A percentile compares a stretch with the other conserved stretches of the same genome.
Conservation (phyloP, 2,888 invertebrate species). For the Halictus ligatus region DNA sequence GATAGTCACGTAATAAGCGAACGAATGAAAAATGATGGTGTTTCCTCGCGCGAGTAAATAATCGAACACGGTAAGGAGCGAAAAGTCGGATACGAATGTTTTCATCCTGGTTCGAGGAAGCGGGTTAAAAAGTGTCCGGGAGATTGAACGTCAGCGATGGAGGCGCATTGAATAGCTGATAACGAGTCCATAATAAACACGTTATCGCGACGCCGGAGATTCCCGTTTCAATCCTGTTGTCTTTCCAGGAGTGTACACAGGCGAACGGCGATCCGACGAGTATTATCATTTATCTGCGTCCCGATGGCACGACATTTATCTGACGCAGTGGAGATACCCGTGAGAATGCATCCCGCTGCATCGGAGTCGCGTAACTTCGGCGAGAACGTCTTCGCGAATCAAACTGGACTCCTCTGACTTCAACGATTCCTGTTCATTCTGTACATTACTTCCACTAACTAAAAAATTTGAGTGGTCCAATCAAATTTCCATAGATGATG, state of each 20-base stretch:
- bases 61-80: neutral
- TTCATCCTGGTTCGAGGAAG: neutral
- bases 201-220: conserved; percentile 44
- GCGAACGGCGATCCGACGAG: conserved; percentile 33
- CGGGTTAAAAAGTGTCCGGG: neutral
- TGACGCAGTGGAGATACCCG: conserved; percentile 48
- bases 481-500: too few relatives aligned
- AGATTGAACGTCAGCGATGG: conserved; percentile 4
- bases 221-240: conserved; percentile 58
- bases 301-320: conserved; percentile 54
- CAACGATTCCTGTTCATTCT: neutral
- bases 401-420: neutral
- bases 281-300: conserved; percentile 55
- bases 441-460: too few relatives aligned
- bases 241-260: conserved; percentile 40
- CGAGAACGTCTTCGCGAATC: conserved; percentile 8
- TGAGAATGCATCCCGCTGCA: conserved; percentile 48
- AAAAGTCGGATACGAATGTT: neutral
- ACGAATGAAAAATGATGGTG: neutral
- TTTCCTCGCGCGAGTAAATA: neutral
- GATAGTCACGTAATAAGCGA: too few relatives aligned
- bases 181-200: conserved; percentile 49
- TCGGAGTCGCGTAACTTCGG: conserved; percentile 44
- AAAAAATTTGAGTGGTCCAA: too few relatives aligned
- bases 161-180: conserved; percentile 5